phyloP scores from a whole-genome alignment of 1,140 invertebrate genomes.

The Drosophila paulistorum region DNA sequence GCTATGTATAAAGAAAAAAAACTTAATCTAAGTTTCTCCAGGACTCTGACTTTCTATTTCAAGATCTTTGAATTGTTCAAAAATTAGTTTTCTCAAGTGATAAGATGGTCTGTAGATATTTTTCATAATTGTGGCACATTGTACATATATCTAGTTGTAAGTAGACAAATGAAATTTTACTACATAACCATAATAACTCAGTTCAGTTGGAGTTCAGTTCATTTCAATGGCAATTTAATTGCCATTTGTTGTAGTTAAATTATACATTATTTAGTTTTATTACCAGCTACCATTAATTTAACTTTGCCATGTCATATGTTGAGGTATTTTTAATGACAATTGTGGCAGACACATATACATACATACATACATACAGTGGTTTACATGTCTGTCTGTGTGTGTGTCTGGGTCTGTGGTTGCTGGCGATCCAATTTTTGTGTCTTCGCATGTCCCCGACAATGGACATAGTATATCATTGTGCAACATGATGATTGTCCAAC shows the following conservation, averaged over 20 bases:
- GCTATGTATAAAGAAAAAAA: too few relatives aligned
- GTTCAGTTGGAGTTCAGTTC: constrained; percentile 1
- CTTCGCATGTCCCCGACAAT: constrained; percentile 42
- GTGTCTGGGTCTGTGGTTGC: background rate
- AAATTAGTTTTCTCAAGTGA: too few relatives aligned
- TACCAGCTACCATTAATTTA: constrained; percentile 50
- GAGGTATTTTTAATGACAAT: constrained; percentile 29
- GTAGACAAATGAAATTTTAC: constrained; percentile 16
- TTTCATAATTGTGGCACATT: constrained; percentile 19
- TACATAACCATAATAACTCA: constrained; percentile 33
- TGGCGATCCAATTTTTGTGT: constrained; percentile 21
- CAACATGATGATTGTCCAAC: constrained; percentile 68
- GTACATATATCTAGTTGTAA: too few relatives aligned
- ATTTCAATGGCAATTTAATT: constrained; percentile 64
- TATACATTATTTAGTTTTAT: constrained; percentile 62
- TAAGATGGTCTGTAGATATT: too few relatives aligned
- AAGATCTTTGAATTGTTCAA: too few relatives aligned
- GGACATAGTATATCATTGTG: constrained; percentile 50
- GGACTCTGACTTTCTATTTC: too few relatives aligned
- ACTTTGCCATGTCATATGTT: constrained; percentile 49
- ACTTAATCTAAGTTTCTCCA: too few relatives aligned
- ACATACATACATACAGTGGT: constrained; percentile 18
- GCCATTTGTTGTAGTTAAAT: constrained; percentile 55
- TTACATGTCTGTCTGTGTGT: background rate
- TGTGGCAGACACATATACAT: constrained; percentile 24